Evolutionary conservation across 2,888 invertebrate genomes (phyloP).

Genomic region (Herminia tarsipennalis): DNA sequence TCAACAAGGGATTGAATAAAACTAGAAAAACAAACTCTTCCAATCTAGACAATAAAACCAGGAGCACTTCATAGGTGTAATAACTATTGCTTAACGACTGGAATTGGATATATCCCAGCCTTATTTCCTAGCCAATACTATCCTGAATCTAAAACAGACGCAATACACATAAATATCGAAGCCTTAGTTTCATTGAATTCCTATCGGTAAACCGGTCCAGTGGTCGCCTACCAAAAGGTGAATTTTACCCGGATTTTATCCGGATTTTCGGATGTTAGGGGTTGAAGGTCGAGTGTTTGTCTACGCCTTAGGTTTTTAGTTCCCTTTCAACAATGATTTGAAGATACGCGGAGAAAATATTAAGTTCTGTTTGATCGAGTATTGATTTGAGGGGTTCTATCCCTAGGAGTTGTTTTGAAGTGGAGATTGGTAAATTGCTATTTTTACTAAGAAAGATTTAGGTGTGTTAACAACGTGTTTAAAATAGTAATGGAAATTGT

Average conservation of each 20-base stretch:
- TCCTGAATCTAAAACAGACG: slow-evolving; percentile 3
- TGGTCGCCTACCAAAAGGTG: background rate
- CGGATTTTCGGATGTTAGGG: background rate
- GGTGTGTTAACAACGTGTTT: too few species aligned
- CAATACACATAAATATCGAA: slow-evolving; percentile 4
- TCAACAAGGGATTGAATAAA: background rate
- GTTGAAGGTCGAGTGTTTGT: background rate
- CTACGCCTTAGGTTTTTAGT: background rate
- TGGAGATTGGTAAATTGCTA: too few species aligned
- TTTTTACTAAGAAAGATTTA: too few species aligned
- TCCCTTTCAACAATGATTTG: background rate
- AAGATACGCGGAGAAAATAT: slow-evolving; percentile 1
- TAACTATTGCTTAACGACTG: background rate
- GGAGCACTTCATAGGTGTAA: background rate
- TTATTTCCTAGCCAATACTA: background rate
- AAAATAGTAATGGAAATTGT: too few species aligned
- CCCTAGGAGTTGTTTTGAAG: background rate
- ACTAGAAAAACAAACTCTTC: background rate
- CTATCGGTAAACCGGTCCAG: slow-evolving; percentile 1
- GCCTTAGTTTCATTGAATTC: slow-evolving; percentile 5
- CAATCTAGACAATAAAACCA: background rate
- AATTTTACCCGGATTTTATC: too few species aligned
- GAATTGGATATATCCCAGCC: background rate
- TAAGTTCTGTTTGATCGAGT: background rate
- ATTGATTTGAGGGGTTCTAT: background rate